phyloP scores from a whole-genome alignment of 2,797 vertebrate species.

The Crax fasciolata region DNA sequence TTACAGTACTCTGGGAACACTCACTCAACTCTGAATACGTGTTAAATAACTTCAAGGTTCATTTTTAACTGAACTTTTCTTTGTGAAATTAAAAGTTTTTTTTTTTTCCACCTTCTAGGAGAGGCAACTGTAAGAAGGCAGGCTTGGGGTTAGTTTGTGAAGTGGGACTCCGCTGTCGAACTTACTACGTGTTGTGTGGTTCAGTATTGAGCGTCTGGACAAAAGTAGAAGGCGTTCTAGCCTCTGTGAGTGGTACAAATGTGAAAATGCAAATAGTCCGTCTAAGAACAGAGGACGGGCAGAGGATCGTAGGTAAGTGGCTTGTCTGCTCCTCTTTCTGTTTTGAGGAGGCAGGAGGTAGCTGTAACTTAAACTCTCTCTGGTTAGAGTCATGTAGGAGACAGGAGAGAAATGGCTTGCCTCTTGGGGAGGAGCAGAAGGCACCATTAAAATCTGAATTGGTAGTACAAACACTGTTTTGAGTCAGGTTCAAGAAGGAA shows the following conservation, averaged over 20 bases:
- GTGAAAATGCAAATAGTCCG: constrained; percentile 99
- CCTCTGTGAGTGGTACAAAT: constrained; percentile 94
- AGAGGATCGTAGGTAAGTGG: constrained; percentile 95
- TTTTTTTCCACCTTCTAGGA: constrained; percentile 81
- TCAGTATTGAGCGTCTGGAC: constrained; percentile 99
- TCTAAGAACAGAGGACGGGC: constrained; percentile 94
- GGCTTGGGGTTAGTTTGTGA: constrained; percentile 95
- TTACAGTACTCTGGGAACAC: neutral
- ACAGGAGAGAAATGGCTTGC: neutral
- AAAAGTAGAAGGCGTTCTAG: constrained; percentile 95
- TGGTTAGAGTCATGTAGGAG: rapidly evolving
- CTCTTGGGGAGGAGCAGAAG: neutral
- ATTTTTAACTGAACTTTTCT: neutral
- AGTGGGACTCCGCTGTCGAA: constrained; percentile 94
- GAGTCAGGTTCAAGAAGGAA: neutral
- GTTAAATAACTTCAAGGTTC: rapidly evolving
- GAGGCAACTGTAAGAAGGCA: constrained; percentile 97
- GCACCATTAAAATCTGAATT: neutral
- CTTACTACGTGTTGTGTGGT: constrained; percentile 95
- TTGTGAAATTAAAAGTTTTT: neutral
- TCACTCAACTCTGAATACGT: rapidly evolving
- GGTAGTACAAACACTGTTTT: rapidly evolving
- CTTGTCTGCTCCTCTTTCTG: neutral
- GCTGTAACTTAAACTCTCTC: rapidly evolving
- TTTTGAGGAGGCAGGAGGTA: no score